phyloP scores from a whole-genome alignment of 1,140 invertebrate genomes.

The Orussus abietinus region DNA sequence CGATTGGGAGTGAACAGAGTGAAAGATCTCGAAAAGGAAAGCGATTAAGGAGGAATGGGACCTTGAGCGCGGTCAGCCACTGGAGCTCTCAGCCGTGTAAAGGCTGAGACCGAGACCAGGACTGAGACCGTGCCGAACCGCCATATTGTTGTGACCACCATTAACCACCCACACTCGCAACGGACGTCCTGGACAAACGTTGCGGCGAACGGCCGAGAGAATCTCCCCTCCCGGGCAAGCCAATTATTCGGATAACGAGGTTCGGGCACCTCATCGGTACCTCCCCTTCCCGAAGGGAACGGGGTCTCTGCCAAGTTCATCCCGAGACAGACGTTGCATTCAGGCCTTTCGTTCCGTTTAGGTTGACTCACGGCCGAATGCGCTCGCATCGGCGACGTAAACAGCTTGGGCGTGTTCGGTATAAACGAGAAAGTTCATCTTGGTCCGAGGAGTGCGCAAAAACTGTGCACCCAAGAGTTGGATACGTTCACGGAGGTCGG shows the following conservation, averaged over 20 bases:
- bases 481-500: too few species aligned
- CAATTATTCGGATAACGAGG: slow-evolving; percentile 13
- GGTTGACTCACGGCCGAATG: too few species aligned
- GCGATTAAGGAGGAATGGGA: slow-evolving; percentile 36
- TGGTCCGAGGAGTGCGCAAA: too few species aligned
- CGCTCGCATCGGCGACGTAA: too few species aligned
- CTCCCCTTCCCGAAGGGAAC: slow-evolving; percentile 4
- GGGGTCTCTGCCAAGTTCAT: too few species aligned
- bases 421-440: too few species aligned
- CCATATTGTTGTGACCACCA: slow-evolving; percentile 38
- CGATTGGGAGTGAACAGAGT: slow-evolving; percentile 38
- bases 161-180: slow-evolving; percentile 14
- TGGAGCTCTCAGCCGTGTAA: slow-evolving; percentile 19
- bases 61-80: slow-evolving; percentile 50
- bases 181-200: too few species aligned
- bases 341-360: too few species aligned
- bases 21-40: slow-evolving; percentile 44
- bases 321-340: too few species aligned
- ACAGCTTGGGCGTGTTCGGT: too few species aligned
- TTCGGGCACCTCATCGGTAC: slow-evolving; percentile 5
- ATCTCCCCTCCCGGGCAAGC: slow-evolving; percentile 12
- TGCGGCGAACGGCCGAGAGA: too few species aligned
- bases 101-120: slow-evolving; percentile 14
- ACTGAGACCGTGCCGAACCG: slow-evolving; percentile 10
- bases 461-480: too few species aligned